Conservation (phyloP, 2,888 invertebrate species). For the Hymenopus coronatus region DNA sequence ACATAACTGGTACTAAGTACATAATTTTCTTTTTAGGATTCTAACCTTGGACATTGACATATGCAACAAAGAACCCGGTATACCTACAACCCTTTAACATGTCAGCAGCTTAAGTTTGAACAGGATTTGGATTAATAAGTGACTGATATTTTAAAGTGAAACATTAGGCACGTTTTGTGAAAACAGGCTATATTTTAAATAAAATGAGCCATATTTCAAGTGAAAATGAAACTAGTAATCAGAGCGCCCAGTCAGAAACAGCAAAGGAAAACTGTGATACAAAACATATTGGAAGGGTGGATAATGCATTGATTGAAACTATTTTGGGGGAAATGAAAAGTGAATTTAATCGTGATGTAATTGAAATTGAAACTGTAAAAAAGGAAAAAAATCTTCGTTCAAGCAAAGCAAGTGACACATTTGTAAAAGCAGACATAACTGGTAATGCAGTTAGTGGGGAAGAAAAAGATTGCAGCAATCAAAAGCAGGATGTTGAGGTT, state of each 20-base stretch:
- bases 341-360: slow-evolving; percentile 34
- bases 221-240: background rate
- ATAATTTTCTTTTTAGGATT: no score
- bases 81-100: no score
- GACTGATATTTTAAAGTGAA: no score
- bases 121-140: no score
- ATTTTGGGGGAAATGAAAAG: slow-evolving; percentile 37
- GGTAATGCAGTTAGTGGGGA: background rate
- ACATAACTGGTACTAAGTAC: no score
- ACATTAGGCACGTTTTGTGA: no score
- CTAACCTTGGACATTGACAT: no score
- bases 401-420: background rate
- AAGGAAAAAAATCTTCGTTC: background rate
- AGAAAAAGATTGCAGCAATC: background rate
- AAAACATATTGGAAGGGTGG: slow-evolving; percentile 20
- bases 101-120: no score
- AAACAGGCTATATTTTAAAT: background rate
- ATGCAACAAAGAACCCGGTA: no score
- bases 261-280: background rate
- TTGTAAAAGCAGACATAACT: background rate
- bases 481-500: background rate
- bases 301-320: slow-evolving; percentile 32
- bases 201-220: slow-evolving; percentile 1
- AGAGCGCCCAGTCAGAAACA: background rate
- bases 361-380: background rate